A percentile compares a stretch with the other conserved stretches of the same genome.
These are phyloP conservation scores for Bedellia somnulentella DNA, from an alignment of 2,888 invertebrate genomes.

Conservation along the genomic window DNA sequence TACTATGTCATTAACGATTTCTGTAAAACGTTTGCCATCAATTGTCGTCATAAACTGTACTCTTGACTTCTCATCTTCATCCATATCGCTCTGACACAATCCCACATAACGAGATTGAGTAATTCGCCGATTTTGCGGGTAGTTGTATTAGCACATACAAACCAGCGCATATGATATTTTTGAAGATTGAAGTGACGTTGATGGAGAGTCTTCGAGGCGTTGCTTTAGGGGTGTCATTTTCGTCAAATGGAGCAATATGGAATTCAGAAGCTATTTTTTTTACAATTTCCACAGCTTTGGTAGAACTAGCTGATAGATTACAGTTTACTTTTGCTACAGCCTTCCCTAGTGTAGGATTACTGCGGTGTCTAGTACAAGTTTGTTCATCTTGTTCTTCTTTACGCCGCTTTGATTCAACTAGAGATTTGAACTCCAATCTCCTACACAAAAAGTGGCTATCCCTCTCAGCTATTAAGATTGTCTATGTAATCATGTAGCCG, in stretches of 20 bases:
- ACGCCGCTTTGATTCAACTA: too few relatives aligned
- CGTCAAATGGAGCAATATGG: too few relatives aligned
- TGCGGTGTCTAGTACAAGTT: conserved; percentile 8
- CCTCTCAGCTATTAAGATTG: too few relatives aligned
- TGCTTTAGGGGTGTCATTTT: conserved; percentile 8
- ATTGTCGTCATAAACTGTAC: conserved; percentile 9
- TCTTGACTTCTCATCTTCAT: conserved; percentile 8
- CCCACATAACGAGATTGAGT: conserved; percentile 10
- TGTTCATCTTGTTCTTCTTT: conserved; percentile 8
- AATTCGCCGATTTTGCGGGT: conserved; percentile 8
- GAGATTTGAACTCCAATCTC: too few relatives aligned
- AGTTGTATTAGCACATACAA: conserved; percentile 11
- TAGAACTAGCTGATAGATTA: conserved; percentile 11
- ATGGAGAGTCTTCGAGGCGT: conserved; percentile 8
- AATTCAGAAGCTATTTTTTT: conserved; percentile 8
- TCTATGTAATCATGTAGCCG: too few relatives aligned
- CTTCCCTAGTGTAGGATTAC: conserved; percentile 10
- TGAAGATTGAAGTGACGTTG: conserved; percentile 10
- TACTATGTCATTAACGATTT: conserved; percentile 13
- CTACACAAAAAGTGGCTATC: too few relatives aligned
- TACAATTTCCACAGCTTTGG: conserved; percentile 11
- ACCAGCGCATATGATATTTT: conserved; percentile 10
- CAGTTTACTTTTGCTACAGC: conserved; percentile 11
- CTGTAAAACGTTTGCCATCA: conserved; percentile 10
- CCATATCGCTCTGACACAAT: conserved; percentile 10